Evolutionary conservation across 2,113 vertebrate genomes (phyloP).

Genomic region (Sialia sialis): DNA sequence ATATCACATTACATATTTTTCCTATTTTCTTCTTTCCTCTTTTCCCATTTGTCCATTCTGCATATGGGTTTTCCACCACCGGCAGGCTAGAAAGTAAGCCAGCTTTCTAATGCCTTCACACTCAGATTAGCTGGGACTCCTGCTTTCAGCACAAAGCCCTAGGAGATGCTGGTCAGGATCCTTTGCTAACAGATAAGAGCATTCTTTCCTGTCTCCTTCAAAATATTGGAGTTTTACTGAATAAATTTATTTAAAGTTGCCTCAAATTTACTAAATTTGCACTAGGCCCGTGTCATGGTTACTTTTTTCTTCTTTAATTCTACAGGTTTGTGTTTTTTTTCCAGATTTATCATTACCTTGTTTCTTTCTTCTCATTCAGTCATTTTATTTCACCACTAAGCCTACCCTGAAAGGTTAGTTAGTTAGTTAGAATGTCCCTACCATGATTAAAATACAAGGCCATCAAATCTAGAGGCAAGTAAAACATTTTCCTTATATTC

Average conservation of each 20-base stretch:
- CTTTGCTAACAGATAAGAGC: not conserved
- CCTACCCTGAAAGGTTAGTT: not conserved
- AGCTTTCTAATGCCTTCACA: not conserved
- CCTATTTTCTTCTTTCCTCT: not conserved
- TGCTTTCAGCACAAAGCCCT: not conserved
- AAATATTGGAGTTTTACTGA: not conserved
- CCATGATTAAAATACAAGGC: not conserved
- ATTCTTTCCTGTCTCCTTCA: not conserved
- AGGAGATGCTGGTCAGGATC: not conserved
- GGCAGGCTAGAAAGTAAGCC: not conserved
- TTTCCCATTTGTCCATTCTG: not conserved
- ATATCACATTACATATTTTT: not conserved
- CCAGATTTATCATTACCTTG: not conserved
- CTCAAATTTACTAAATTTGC: not conserved
- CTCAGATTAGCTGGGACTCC: not conserved
- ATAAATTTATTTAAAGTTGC: not conserved
- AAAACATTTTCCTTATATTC: not conserved
- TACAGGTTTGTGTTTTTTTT: not conserved
- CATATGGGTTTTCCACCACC: not conserved
- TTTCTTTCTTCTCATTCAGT: not conserved
- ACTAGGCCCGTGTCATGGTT: not conserved
- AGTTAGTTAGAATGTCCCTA: not conserved
- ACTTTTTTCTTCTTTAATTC: not conserved
- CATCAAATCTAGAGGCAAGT: not conserved
- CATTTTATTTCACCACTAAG: not conserved